These are phyloP conservation scores for Drosophila acutilabella DNA, from an alignment of 2,888 invertebrate species.

Conservation along the genomic window DNA sequence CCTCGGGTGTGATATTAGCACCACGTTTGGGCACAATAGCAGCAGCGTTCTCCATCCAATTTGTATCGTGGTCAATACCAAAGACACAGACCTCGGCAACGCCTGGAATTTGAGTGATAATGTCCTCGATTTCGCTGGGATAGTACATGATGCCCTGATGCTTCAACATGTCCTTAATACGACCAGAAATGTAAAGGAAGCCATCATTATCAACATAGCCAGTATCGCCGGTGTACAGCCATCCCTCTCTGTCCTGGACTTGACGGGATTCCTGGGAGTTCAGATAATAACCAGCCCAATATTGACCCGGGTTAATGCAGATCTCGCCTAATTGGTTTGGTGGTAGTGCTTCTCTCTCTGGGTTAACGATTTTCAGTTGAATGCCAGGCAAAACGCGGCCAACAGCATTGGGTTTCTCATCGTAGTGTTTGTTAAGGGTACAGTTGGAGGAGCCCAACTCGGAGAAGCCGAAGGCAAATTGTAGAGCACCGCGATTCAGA, in stretches of 20 bases:
- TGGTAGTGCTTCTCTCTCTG: slow-evolving; percentile 51
- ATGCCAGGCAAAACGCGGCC: slow-evolving; percentile 54
- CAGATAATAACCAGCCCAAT: slow-evolving; percentile 75
- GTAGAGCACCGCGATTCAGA: slow-evolving; percentile 45
- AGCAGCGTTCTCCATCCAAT: slow-evolving; percentile 70
- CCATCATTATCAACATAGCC: slow-evolving; percentile 80
- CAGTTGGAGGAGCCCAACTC: slow-evolving; percentile 48
- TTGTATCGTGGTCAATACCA: slow-evolving; percentile 59
- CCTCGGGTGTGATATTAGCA: slow-evolving; percentile 35
- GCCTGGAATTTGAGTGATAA: slow-evolving; percentile 62
- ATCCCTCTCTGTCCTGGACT: slow-evolving; percentile 63
- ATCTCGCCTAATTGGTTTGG: slow-evolving; percentile 73
- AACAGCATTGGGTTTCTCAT: slow-evolving; percentile 56
- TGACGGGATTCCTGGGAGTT: slow-evolving; percentile 51
- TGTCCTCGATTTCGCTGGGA: slow-evolving; percentile 74
- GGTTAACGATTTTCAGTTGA: slow-evolving; percentile 67
- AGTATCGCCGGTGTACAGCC: slow-evolving; percentile 79
- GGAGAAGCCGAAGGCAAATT: slow-evolving; percentile 56
- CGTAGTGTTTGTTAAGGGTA: slow-evolving; percentile 28
- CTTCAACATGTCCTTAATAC: slow-evolving; percentile 81
- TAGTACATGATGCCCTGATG: slow-evolving; percentile 68
- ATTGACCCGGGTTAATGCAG: slow-evolving; percentile 41
- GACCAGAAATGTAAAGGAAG: slow-evolving; percentile 66
- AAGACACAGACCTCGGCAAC: slow-evolving; percentile 74
- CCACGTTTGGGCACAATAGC: slow-evolving; percentile 53